Conservation (phyloP, 2,888 invertebrate species). For the Perizoma affinitatum region DNA sequence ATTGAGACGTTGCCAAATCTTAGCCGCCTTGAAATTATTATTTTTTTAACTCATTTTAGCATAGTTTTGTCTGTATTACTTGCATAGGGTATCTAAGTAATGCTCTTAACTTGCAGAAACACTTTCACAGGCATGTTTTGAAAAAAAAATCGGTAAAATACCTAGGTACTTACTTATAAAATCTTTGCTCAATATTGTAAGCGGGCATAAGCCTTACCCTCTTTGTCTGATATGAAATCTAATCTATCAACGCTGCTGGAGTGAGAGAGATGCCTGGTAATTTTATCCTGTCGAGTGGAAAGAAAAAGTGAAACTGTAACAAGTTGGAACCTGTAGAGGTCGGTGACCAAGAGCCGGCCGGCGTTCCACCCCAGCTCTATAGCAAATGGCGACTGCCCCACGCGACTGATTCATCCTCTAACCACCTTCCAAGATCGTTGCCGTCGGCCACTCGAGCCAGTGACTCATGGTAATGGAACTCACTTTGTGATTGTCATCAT, state of each 20-base stretch:
- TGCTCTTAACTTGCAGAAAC: too few species aligned
- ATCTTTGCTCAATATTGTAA: too few species aligned
- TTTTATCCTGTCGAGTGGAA: conserved; percentile 45
- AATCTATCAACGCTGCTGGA: conserved; percentile 16
- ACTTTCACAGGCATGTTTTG: too few species aligned
- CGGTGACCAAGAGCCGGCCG: conserved; percentile 68
- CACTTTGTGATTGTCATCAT: conserved; percentile 32
- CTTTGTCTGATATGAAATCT: conserved; percentile 1
- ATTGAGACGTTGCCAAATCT: conserved; percentile 59
- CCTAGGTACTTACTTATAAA: too few species aligned
- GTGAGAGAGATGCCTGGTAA: conserved; percentile 33
- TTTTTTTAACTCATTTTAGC: background rate
- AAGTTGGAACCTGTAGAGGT: conserved; percentile 80
- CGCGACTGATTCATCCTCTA: conserved; percentile 71
- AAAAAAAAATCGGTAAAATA: too few species aligned
- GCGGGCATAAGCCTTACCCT: too few species aligned
- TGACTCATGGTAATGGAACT: conserved; percentile 51
- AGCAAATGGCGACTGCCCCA: conserved; percentile 64
- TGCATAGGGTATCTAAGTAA: background rate
- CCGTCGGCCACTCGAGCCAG: conserved; percentile 44
- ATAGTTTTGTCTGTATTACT: background rate
- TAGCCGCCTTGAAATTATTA: conserved; percentile 20
- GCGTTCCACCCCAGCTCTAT: conserved; percentile 46
- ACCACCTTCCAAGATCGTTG: conserved; percentile 54
- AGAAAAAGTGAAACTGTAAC: conserved; percentile 81